Evolutionary conservation across 2,888 invertebrate genomes (phyloP).

Genomic region (Meteorus colon): DNA sequence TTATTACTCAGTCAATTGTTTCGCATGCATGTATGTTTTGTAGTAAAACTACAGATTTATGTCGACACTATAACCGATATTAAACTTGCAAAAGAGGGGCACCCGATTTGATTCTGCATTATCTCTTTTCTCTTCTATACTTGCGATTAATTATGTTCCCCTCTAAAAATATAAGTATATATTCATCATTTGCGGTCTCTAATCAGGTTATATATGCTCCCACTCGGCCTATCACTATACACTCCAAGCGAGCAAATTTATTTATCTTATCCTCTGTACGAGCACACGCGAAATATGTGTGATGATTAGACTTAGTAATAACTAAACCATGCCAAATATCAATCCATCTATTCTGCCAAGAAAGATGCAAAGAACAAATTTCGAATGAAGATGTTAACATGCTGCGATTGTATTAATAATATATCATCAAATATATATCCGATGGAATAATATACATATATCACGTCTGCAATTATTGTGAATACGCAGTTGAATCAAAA

Average conservation of each 20-base stretch:
- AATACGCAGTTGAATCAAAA: neutral
- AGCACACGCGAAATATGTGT: constrained; percentile 31
- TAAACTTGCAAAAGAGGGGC: constrained; percentile 19
- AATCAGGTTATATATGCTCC: constrained; percentile 28
- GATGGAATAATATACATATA: neutral
- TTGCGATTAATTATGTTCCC: constrained; percentile 25
- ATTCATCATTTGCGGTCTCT: constrained; percentile 18
- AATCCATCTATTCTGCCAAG: neutral
- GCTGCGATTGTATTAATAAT: neutral
- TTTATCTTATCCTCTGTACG: constrained; percentile 33
- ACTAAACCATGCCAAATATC: constrained; percentile 29
- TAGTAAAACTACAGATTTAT: constrained; percentile 40
- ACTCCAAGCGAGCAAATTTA: constrained; percentile 28
- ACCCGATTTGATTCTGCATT: constrained; percentile 9
- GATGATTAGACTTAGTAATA: constrained; percentile 25
- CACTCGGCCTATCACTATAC: constrained; percentile 16
- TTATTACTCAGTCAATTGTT: constrained; percentile 1
- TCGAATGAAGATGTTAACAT: neutral
- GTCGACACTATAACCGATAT: constrained; percentile 30
- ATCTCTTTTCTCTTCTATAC: neutral
- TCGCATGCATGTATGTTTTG: neutral
- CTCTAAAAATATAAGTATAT: constrained; percentile 26
- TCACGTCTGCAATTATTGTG: neutral
- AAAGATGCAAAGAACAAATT: neutral
- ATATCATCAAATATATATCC: neutral